A percentile compares a stretch with the other conserved stretches of the same genome.
Evolutionary conservation across 2,113 vertebrate genomes (phyloP).

Genomic region (Pachycephala philippinensis): DNA sequence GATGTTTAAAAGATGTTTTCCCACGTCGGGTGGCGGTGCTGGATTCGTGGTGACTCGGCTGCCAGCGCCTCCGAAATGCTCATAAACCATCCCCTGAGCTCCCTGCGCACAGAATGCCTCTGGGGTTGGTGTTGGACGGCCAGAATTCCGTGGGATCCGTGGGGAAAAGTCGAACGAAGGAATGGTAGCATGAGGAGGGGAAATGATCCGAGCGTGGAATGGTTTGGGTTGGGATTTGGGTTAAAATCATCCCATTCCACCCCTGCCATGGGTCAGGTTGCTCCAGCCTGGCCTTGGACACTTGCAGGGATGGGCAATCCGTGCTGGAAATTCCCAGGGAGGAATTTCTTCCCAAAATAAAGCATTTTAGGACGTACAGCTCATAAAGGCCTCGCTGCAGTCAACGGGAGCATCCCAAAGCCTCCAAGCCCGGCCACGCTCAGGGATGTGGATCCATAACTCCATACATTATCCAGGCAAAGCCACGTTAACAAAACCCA

Average conservation of each 20-base stretch:
- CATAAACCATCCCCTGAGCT: background rate
- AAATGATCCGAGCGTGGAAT: accelerated
- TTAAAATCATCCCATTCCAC: background rate
- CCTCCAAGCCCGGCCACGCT: background rate
- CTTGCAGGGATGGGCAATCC: background rate
- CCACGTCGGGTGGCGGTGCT: background rate
- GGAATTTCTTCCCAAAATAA: background rate
- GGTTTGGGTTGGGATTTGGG: background rate
- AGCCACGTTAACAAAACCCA: accelerated
- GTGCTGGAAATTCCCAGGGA: background rate
- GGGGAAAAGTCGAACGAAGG: background rate
- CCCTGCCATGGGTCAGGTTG: background rate
- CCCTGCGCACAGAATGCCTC: accelerated
- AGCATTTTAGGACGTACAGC: accelerated
- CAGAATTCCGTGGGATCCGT: accelerated
- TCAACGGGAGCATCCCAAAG: background rate
- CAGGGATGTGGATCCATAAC: accelerated
- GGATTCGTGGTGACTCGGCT: background rate
- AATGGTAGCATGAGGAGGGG: background rate
- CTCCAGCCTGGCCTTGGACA: background rate
- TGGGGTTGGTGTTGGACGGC: accelerated
- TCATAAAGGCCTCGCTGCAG: accelerated
- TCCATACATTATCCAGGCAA: accelerated
- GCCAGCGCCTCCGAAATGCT: background rate
- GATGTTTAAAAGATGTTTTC: accelerated